Base-by-base conservation (phyloP, 2,113 vertebrate genomes). In the Campylomormyrus numenius region DNA sequence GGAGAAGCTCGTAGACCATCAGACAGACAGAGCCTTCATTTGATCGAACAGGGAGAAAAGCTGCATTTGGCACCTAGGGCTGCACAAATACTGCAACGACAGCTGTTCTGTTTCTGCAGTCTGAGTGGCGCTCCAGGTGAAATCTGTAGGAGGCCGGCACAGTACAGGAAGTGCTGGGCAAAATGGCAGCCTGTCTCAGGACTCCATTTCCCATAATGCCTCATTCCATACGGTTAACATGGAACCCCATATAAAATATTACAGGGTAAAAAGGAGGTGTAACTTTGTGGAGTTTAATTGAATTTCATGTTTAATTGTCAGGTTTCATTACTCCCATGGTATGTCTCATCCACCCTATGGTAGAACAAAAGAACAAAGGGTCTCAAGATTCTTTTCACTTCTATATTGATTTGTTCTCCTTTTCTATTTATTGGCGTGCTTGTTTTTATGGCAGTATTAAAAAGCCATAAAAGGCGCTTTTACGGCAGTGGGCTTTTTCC, bases 401-500 rank as follows among this genome's bases (percentile, higher is more conserved):
- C 45, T 85, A 8, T 85, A 85, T 85, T 85, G 39, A 85, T 85
- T 85, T 85, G 17, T 46, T 85, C 45, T 11, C 83, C 39, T 48
- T 85, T 48, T 21, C 35, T 85, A n/a, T 85, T 45, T 85, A 85
- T 85, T 48, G 39, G 24, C 7, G 10, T 48, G 45, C 24, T 85
- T 46, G 19, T 85, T 85, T 85, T 85, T 85, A 85, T 85, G 45
- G 19, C 83, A 24, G 83, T 48, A 48, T 46, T 85, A 85, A 85
- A 85, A 85, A 85, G 19, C 24, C 83, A 24, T 83, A 83, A 83
- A 80, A 83, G 21, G 39, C 8, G 0, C 3, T 85, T 85, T 85
- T 46, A 48, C 17, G 1, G 83, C 39, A 45, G 7, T 45, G 45
- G 19, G 80, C 39, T n/a, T 85, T 85, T n/a, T 46, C 42, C 45